Evolutionary conservation across 2,797 vertebrate species (phyloP).

Genomic region (Erethizon dorsatum): DNA sequence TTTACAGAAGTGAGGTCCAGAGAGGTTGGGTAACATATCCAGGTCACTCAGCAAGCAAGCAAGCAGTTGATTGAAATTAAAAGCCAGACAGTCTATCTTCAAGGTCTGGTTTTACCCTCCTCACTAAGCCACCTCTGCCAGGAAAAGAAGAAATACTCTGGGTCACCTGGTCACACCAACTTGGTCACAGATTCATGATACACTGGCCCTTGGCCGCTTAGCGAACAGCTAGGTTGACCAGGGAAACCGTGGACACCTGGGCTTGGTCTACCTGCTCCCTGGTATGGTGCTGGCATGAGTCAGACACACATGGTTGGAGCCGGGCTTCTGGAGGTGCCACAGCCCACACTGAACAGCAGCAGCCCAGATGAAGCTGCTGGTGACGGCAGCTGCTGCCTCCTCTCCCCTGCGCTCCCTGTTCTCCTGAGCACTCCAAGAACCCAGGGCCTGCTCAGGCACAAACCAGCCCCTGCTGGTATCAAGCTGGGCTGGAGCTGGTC

Average conservation of each 20-base stretch:
- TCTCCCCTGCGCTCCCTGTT: accelerated
- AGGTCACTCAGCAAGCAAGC: background rate
- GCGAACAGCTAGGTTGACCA: background rate
- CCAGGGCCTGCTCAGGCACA: accelerated
- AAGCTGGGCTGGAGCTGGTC: background rate
- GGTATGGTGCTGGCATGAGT: background rate
- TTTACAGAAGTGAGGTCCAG: background rate
- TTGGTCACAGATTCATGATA: background rate
- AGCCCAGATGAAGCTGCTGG: background rate
- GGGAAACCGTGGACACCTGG: background rate
- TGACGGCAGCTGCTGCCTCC: background rate
- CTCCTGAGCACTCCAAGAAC: background rate
- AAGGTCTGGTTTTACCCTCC: background rate
- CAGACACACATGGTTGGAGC: background rate
- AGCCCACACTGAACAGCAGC: accelerated
- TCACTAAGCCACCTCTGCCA: background rate
- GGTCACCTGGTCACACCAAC: background rate
- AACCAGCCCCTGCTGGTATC: background rate
- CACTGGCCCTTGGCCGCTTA: background rate
- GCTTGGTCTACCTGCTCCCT: background rate
- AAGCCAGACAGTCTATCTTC: background rate
- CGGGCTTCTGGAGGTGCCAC: background rate
- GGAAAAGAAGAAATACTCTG: background rate
- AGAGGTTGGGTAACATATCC: background rate
- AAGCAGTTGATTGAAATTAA: background rate